These are phyloP conservation scores for Leptatherina wallacei DNA, from an alignment of 2,797 vertebrate species.

Conservation along the genomic window DNA sequence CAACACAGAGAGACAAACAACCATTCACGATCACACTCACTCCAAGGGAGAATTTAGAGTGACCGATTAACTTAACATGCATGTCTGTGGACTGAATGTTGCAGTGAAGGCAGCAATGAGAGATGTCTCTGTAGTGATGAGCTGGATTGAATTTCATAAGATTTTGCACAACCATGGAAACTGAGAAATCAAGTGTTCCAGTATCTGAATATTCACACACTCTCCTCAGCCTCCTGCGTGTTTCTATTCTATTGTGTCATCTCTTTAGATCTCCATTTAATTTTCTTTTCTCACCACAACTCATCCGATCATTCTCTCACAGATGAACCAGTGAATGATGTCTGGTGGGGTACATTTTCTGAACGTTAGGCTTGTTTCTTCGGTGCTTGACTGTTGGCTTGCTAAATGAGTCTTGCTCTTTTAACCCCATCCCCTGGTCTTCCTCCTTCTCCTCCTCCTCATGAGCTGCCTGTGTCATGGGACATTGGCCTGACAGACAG, in stretches of 20 bases:
- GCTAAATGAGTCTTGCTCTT: constrained; percentile 22
- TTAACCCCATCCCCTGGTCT: constrained; percentile 1
- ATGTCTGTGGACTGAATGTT: neutral
- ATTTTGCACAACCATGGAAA: neutral
- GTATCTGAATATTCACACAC: constrained; percentile 16
- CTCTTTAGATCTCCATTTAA: constrained; percentile 9
- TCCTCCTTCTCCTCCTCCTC: constrained; percentile 26
- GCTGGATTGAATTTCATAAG: neutral
- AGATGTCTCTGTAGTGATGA: neutral
- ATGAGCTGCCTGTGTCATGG: constrained; percentile 27
- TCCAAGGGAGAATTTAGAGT: no score
- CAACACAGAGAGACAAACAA: no score
- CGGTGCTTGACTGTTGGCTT: neutral
- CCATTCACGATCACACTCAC: no score
- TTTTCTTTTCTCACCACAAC: constrained; percentile 14
- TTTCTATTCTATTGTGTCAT: neutral
- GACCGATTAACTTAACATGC: no score
- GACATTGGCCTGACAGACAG: constrained; percentile 42
- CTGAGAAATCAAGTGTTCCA: neutral
- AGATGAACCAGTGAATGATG: constrained; percentile 26
- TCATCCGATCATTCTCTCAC: neutral
- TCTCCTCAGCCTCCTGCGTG: neutral
- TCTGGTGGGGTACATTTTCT: constrained; percentile 10
- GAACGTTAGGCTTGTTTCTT: neutral
- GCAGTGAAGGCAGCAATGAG: neutral